Conservation (phyloP, 2,113 vertebrate genomes). For the Grallaria varia region DNA sequence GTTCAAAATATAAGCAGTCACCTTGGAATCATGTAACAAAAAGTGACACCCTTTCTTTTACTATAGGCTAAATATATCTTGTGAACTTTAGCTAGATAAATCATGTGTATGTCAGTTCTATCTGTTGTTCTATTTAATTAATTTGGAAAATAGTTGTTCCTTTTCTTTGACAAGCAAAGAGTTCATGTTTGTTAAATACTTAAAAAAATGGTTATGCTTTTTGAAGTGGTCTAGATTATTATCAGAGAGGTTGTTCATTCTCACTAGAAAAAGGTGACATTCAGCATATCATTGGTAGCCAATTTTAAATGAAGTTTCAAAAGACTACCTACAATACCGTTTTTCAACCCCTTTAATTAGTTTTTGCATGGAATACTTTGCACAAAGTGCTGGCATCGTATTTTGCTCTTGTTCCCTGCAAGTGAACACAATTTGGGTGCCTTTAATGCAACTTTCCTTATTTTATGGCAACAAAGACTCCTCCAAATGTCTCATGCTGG, state of each 20-base stretch:
- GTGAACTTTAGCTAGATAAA: slow-evolving; percentile 67
- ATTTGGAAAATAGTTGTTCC: slow-evolving; percentile 63
- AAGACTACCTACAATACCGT: slow-evolving; percentile 48
- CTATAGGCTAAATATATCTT: slow-evolving; percentile 60
- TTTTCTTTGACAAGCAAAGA: slow-evolving; percentile 47
- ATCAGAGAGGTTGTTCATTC: slow-evolving; percentile 89
- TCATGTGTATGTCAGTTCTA: slow-evolving; percentile 55
- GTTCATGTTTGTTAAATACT: slow-evolving; percentile 82
- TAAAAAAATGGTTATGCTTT: slow-evolving; percentile 1
- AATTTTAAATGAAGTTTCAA: slow-evolving; percentile 71
- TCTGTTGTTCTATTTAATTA: slow-evolving; percentile 66
- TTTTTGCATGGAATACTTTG: slow-evolving; percentile 64
- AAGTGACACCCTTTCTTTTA: slow-evolving; percentile 71
- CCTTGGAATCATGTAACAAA: slow-evolving; percentile 72
- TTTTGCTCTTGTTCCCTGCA: slow-evolving; percentile 70
- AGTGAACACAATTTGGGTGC: slow-evolving; percentile 71
- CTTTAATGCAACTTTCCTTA: slow-evolving; percentile 73
- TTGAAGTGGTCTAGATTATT: slow-evolving; percentile 81
- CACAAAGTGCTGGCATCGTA: slow-evolving; percentile 61
- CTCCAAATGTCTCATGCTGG: slow-evolving; percentile 45
- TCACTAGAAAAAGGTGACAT: slow-evolving; percentile 84
- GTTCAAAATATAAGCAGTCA: slow-evolving; percentile 76
- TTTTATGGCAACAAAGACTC: slow-evolving; percentile 76
- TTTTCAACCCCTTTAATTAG: slow-evolving; percentile 66
- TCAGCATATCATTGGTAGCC: slow-evolving; percentile 70